phyloP scores from a whole-genome alignment of 2,888 invertebrate species.

The Andrena haemorrhoa region DNA sequence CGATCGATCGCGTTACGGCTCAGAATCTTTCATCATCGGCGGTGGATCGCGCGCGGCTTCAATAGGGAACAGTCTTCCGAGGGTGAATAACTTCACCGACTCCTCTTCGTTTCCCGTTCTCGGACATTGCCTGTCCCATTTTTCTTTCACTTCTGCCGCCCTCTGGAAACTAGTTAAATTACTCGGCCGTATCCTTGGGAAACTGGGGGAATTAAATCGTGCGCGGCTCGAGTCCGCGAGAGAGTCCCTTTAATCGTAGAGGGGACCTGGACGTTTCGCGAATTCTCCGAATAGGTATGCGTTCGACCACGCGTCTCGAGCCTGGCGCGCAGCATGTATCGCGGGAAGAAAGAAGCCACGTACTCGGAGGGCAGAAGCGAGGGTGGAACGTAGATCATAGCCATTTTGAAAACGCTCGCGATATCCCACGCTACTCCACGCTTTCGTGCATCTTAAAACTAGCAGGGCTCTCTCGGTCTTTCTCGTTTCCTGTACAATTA shows the following conservation, averaged over 20 bases:
- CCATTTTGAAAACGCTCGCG: slow-evolving; percentile 33
- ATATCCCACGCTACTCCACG: slow-evolving; percentile 25
- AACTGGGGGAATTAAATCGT: too few relatives aligned
- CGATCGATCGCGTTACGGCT: neutral
- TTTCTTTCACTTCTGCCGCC: neutral
- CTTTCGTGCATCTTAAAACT: slow-evolving; percentile 36
- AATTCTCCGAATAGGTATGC: too few relatives aligned
- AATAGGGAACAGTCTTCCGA: neutral
- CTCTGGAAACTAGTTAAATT: slow-evolving; percentile 11
- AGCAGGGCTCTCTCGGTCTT: slow-evolving; percentile 38
- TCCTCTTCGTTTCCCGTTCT: too few relatives aligned
- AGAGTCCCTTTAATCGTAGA: neutral
- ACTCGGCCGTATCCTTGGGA: neutral
- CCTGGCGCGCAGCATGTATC: neutral
- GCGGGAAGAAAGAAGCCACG: neutral
- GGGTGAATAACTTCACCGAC: neutral
- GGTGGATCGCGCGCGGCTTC: neutral
- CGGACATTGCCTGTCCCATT: neutral
- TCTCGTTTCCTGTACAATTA: slow-evolving; percentile 53
- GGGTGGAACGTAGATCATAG: slow-evolving; percentile 38
- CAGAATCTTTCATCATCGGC: neutral
- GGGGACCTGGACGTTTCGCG: neutral
- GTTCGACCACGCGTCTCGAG: too few relatives aligned
- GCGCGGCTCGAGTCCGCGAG: too few relatives aligned
- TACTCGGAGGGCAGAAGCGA: neutral